phyloP scores from a whole-genome alignment of 2,797 vertebrate genomes.

The Schizopygopsis pylzovi region DNA sequence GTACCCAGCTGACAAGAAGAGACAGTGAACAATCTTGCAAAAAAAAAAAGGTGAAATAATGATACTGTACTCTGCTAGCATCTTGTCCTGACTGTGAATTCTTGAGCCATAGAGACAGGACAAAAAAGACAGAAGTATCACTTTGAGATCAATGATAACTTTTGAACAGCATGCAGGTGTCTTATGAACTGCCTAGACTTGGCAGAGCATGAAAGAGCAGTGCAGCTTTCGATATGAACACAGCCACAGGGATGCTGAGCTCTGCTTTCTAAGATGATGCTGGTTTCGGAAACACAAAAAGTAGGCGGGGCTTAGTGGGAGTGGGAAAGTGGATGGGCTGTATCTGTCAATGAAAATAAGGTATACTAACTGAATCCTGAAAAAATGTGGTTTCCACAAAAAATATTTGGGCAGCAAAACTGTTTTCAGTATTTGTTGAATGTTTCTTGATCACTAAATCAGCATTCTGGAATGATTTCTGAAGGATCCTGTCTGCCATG shows the following conservation, averaged over 20 bases:
- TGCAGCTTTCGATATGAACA: neutral
- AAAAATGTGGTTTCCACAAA: neutral
- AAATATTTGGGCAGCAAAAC: neutral
- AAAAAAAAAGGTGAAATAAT: neutral
- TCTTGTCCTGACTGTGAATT: neutral
- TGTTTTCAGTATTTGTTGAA: neutral
- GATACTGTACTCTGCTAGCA: neutral
- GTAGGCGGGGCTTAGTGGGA: neutral
- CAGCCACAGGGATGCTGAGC: neutral
- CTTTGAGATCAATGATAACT: conserved; percentile 1
- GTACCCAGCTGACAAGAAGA: conserved; percentile 9
- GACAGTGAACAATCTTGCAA: conserved; percentile 9
- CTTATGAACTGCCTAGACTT: conserved; percentile 1
- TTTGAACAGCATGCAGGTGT: neutral
- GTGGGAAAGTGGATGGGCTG: neutral
- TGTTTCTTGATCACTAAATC: neutral
- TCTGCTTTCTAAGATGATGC: neutral
- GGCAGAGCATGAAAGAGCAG: conserved; percentile 1
- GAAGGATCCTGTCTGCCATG: neutral
- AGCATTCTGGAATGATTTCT: neutral
- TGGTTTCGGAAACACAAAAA: neutral
- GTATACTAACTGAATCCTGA: neutral
- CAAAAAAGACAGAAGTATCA: neutral
- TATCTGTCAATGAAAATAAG: neutral
- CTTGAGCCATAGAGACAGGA: neutral